These are phyloP conservation scores for Callimorpha dominula DNA, from an alignment of 2,888 invertebrate species.

Conservation along the genomic window DNA sequence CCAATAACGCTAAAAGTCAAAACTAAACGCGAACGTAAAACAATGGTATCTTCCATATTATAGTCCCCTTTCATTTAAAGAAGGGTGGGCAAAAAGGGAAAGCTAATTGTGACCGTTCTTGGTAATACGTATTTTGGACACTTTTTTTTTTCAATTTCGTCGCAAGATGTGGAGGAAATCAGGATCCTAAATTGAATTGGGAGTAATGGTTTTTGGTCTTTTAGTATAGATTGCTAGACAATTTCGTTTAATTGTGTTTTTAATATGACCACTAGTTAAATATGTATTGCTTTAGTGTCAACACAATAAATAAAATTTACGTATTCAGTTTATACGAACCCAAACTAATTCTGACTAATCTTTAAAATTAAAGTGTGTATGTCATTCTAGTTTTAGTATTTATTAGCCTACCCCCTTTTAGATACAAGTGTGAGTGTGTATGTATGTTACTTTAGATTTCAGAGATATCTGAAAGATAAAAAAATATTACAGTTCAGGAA, in stretches of 20 bases:
- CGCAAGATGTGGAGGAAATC: slow-evolving; percentile 39
- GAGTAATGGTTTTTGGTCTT: slow-evolving; percentile 32
- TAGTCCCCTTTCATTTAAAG: slow-evolving; percentile 50
- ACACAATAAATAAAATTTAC: background rate
- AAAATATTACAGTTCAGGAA: too few relatives aligned
- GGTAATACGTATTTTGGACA: slow-evolving; percentile 46
- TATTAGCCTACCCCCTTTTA: too few relatives aligned
- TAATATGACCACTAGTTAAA: background rate
- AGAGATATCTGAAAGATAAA: too few relatives aligned
- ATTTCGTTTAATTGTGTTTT: background rate
- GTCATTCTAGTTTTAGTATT: too few relatives aligned
- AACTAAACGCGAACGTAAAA: slow-evolving; percentile 49
- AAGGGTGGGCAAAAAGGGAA: slow-evolving; percentile 29
- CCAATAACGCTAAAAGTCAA: slow-evolving; percentile 41
- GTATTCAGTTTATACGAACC: background rate
- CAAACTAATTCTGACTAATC: too few relatives aligned
- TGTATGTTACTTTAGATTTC: too few relatives aligned
- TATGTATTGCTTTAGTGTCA: background rate
- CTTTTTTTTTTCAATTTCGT: slow-evolving; percentile 43
- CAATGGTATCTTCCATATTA: slow-evolving; percentile 58
- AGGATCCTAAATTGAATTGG: slow-evolving; percentile 41
- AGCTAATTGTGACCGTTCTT: slow-evolving; percentile 59
- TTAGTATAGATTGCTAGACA: slow-evolving; percentile 18
- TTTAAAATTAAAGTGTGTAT: too few relatives aligned
- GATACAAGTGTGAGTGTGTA: too few relatives aligned